Evolutionary conservation across 2,797 vertebrate genomes (phyloP).

Genomic region (Galagoides demidoff): DNA sequence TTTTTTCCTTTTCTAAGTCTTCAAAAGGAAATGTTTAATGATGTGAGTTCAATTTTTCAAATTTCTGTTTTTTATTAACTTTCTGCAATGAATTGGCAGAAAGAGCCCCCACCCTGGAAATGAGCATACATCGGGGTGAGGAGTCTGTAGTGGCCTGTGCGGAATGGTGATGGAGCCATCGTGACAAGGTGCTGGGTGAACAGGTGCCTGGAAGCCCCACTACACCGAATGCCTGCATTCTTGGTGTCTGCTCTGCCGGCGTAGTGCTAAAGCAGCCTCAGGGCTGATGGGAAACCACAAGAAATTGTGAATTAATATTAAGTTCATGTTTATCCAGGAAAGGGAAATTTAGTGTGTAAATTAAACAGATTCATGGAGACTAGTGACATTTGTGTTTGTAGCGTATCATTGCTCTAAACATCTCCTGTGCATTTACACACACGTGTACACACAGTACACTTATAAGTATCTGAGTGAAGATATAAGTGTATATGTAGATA

Average conservation of each 20-base stretch:
- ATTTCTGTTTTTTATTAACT: neutral
- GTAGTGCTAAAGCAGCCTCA: neutral
- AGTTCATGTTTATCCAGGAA: neutral
- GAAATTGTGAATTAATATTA: neutral
- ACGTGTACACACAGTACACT: neutral
- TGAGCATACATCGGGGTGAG: accelerated
- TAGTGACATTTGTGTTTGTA: neutral
- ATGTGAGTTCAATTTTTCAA: neutral
- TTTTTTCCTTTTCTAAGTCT: neutral
- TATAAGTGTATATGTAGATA: too few species aligned
- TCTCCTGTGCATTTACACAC: neutral
- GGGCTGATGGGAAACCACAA: neutral
- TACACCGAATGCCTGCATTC: neutral
- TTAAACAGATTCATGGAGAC: neutral
- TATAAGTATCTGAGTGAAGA: neutral
- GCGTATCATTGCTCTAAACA: neutral
- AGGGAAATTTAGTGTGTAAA: neutral
- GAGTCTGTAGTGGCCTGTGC: accelerated
- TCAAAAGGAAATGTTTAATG: neutral
- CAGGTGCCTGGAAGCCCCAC: neutral
- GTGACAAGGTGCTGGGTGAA: neutral
- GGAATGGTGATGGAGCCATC: neutral
- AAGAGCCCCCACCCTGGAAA: too few species aligned
- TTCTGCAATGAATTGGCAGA: neutral
- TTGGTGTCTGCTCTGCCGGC: accelerated